Base-by-base conservation (phyloP, 1,140 invertebrate genomes). In the Scaptomyza pallida region DNA sequence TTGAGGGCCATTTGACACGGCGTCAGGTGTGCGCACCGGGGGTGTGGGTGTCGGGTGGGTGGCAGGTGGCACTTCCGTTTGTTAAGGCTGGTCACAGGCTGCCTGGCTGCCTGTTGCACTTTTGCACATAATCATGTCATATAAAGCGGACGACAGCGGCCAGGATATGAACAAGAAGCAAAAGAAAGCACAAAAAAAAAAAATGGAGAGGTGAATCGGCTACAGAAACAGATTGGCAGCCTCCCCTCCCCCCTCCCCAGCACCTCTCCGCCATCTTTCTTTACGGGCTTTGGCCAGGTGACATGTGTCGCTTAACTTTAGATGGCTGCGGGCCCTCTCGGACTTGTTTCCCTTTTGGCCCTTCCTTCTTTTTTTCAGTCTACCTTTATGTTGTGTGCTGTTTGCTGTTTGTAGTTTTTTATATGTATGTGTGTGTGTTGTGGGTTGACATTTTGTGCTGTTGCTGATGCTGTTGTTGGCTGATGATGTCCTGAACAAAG, bases 71-170 rank as follows among this genome's bases (percentile, higher is more conserved):
- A 26, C 9, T 23, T 13, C 37, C 52, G 17, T 51, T 59, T 37
- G 71, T 59, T 55, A 30, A 30, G 50, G 16, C 50, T 23, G 52
- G 77, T 60, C 69, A 68, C 47, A 57, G 26, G 26, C 4, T 30
- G 26, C 6, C 26, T 16, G 37, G 5, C 56, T 76, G 81, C 80
- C 73, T 85, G 80, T 85, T 85, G 80, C 80, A 86, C 81, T 74
- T 80, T 81, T 80, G 60, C 80, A 85, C 80, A 86, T 86, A 85
- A 86, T 85, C 80, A 86, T 86, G 81, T 81, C 80, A 86, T 63
- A 85, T 85, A 69, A 85, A 85, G 60, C 56, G 81, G 73, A 74
- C 73, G 80, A 80, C 80, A 77, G 64, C 43, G 26, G 43, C 41
- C 76, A 73, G 80, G 81, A 86, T 86, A 68, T 77, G 81, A 85